A percentile compares a stretch with the other conserved stretches of the same genome.
These are phyloP conservation scores for Lordiphosa fenestrarum DNA, from an alignment of 2,888 invertebrate species.

Conservation along the genomic window DNA sequence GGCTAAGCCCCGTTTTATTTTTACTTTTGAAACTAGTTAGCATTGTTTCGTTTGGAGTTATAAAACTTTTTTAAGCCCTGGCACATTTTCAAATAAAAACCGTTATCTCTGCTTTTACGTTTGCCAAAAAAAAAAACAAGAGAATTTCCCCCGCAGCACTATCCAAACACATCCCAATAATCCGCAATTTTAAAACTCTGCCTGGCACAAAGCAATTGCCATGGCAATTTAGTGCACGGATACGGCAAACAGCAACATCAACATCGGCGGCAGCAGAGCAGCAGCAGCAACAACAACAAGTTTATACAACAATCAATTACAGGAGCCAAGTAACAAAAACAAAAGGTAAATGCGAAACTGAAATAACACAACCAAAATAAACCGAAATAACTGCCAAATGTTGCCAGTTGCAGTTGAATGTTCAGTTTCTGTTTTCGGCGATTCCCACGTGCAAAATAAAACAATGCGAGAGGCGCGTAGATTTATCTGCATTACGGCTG, in stretches of 20 bases:
- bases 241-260: conserved; percentile 19
- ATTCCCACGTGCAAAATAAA: conserved; percentile 74
- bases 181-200: conserved; percentile 40
- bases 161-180: conserved; percentile 27
- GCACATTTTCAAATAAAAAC: conserved; percentile 62
- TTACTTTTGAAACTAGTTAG: neutral
- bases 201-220: conserved; percentile 54
- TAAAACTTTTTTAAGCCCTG: conserved; percentile 55
- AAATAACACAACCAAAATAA: conserved; percentile 28
- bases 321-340: conserved; percentile 26
- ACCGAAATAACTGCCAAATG: conserved; percentile 48
- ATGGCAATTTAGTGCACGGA: conserved; percentile 50
- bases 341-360: conserved; percentile 27
- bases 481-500: conserved; percentile 62
- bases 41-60: conserved; percentile 15
- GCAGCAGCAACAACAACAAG: conserved; percentile 6
- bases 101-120: conserved; percentile 31
- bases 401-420: conserved; percentile 41
- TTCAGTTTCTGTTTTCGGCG: conserved; percentile 24
- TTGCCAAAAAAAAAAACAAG: conserved; percentile 24
- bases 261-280: neutral
- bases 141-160: conserved; percentile 12
- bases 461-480: conserved; percentile 58
- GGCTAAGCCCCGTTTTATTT: neutral
- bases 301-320: conserved; percentile 43